phyloP scores from a whole-genome alignment of 1,140 invertebrate genomes.

The Mercenaria mercenaria region DNA sequence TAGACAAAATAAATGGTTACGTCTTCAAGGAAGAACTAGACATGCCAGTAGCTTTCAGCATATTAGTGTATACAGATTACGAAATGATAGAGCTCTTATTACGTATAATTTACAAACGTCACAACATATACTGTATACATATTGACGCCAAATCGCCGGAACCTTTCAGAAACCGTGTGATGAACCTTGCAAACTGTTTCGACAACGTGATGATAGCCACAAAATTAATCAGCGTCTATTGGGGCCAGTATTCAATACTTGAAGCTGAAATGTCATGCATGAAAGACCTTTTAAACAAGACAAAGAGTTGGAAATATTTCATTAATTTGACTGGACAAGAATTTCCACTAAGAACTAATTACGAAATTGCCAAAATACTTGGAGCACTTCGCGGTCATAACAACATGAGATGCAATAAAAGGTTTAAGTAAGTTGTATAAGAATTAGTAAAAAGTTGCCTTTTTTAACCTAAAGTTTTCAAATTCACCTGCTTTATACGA shows the following conservation, averaged over 20 bases:
- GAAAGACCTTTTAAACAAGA: slow-evolving; percentile 66
- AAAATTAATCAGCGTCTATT: slow-evolving; percentile 47
- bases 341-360: slow-evolving; percentile 79
- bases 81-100: slow-evolving; percentile 80
- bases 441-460: no score
- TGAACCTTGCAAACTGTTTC: slow-evolving; percentile 77
- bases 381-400: slow-evolving; percentile 71
- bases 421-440: neutral
- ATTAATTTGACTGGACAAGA: slow-evolving; percentile 80
- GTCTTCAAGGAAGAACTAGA: slow-evolving; percentile 54
- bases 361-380: slow-evolving; percentile 75
- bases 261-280: slow-evolving; percentile 74
- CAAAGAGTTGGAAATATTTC: slow-evolving; percentile 77
- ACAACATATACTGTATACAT: slow-evolving; percentile 84
- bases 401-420: slow-evolving; percentile 60
- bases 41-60: slow-evolving; percentile 79
- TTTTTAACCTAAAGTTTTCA: no score
- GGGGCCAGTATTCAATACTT: slow-evolving; percentile 69
- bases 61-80: slow-evolving; percentile 78
- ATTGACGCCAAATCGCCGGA: slow-evolving; percentile 77
- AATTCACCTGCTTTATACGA: no score
- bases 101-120: slow-evolving; percentile 81
- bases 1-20: slow-evolving; percentile 64
- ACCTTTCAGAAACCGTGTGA: slow-evolving; percentile 57
- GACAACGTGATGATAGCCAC: slow-evolving; percentile 78